Base-by-base conservation (phyloP, 2,113 vertebrate species). In the Epinephelus fuscoguttatus region DNA sequence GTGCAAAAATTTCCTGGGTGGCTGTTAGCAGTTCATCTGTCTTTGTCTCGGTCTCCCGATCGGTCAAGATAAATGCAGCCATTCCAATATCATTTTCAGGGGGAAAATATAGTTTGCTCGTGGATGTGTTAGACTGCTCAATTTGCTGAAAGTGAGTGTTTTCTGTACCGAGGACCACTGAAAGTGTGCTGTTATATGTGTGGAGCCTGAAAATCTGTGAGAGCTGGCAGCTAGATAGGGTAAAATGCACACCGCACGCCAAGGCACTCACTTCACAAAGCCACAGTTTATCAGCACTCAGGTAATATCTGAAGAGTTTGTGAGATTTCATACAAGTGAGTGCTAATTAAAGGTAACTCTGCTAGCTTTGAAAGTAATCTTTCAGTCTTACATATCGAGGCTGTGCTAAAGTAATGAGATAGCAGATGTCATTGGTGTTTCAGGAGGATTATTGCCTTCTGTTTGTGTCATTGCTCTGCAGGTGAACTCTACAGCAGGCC, bases 361-460 rank as follows among this genome's bases (percentile, higher is more conserved):
- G 25, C 45, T 18, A 14, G 57, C 52, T 67, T 66, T 67, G 27
- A 25, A 71, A 67, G 18, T 42, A 52, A 79, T 79, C 11, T 47
- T 56, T 67, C 4, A 70, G 14, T 64, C 40, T 53, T 12, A 21
- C 37, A 68, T 27, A 53, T 61, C 37, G 61, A 4, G 9, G 23
- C 33, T 50, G 25, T 49, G n/a, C n/a, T 68, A 14, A 76, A 50
- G 14, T 77, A 80, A 77, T 84, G 33, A 69, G 25, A 64, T 59
- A 27, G 23, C 25, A 55, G 37, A 70, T 81, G 68, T 53, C 8
- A 33, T 3, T 14, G n/a, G 37, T 45, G n/a, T 81, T 84, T 69
- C 45, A 47, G 50, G 17, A 53, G 67, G 80, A 80, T 62, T 72
- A 68, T 17, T 80, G 64, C 55, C 40, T 76, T 76, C 55, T 67